Conservation (phyloP, 2,888 invertebrate species). For the Branchellion lobata region DNA sequence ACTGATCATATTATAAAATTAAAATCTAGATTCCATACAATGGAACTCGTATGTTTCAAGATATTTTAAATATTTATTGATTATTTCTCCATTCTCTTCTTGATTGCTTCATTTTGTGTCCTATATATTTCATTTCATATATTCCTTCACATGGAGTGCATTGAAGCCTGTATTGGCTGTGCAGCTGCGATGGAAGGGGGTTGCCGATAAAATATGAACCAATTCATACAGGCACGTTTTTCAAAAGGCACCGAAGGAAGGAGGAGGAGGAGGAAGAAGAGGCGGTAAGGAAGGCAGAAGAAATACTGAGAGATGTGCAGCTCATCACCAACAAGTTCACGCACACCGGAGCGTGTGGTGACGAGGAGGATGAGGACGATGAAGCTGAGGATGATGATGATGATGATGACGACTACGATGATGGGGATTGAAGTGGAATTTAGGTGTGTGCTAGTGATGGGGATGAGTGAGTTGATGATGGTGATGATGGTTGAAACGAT, state of each 20-base stretch:
- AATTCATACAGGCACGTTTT: slow-evolving; percentile 50
- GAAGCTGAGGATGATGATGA: slow-evolving; percentile 25
- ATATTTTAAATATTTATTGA: too few relatives aligned
- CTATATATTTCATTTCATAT: too few relatives aligned
- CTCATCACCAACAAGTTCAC: slow-evolving; percentile 1
- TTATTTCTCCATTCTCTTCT: too few relatives aligned
- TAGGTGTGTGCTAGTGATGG: not conserved
- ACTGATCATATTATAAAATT: too few relatives aligned
- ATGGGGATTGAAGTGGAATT: not conserved
- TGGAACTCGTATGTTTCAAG: too few relatives aligned
- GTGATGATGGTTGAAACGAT: slow-evolving; percentile 1
- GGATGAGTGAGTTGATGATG: slow-evolving; percentile 5
- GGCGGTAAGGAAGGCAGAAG: slow-evolving; percentile 94
- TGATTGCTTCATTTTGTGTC: too few relatives aligned
- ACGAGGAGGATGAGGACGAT: not conserved
- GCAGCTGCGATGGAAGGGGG: too few relatives aligned
- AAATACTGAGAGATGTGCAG: slow-evolving; percentile 87
- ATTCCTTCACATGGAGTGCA: too few relatives aligned
- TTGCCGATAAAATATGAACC: too few relatives aligned
- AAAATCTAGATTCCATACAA: too few relatives aligned
- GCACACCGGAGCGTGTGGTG: too few relatives aligned
- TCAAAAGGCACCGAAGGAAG: slow-evolving; percentile 71
- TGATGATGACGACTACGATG: slow-evolving; percentile 18
- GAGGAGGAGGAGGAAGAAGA: slow-evolving; percentile 84
- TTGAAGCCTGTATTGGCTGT: too few relatives aligned